Evolutionary conservation across 2,888 invertebrate species (phyloP).

Genomic region (Zele albiditarsus): DNA sequence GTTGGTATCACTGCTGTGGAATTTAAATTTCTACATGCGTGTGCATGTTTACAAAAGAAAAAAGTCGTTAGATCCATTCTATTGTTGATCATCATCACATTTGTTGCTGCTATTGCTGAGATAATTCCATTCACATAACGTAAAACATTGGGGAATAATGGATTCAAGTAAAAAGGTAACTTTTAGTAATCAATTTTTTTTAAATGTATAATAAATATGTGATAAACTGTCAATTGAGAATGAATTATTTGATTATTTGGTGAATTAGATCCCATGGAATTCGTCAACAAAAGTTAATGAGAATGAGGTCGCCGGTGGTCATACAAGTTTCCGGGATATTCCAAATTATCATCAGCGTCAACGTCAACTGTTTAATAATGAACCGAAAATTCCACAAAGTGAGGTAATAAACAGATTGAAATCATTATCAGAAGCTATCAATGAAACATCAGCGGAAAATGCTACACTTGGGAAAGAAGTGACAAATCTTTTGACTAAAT

Average conservation of each 20-base stretch:
- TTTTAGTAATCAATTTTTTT: background rate
- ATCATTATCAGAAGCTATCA: conserved; percentile 55
- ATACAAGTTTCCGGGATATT: background rate
- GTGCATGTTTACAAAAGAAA: too few species aligned
- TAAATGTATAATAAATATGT: background rate
- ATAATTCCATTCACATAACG: background rate
- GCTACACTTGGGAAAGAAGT: conserved; percentile 56
- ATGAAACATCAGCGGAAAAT: conserved; percentile 62
- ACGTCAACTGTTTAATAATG: background rate
- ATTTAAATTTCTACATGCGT: too few species aligned
- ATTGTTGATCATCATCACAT: too few species aligned
- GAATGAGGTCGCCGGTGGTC: background rate
- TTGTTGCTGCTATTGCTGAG: too few species aligned
- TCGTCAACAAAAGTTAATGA: conserved; percentile 14
- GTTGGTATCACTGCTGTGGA: too few species aligned
- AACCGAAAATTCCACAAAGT: background rate
- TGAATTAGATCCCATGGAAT: conserved; percentile 22
- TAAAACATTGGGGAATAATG: conserved; percentile 8
- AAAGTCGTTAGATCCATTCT: too few species aligned
- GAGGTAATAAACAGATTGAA: conserved; percentile 47
- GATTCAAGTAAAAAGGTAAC: conserved; percentile 35
- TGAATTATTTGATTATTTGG: background rate
- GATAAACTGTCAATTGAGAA: background rate
- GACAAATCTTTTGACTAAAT: conserved; percentile 51
- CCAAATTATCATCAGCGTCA: conserved; percentile 9